Percentiles rank a stretch among this genome's conserved stretches.
phyloP scores from a whole-genome alignment of 2,797 vertebrate genomes.

The Lates japonicus region DNA sequence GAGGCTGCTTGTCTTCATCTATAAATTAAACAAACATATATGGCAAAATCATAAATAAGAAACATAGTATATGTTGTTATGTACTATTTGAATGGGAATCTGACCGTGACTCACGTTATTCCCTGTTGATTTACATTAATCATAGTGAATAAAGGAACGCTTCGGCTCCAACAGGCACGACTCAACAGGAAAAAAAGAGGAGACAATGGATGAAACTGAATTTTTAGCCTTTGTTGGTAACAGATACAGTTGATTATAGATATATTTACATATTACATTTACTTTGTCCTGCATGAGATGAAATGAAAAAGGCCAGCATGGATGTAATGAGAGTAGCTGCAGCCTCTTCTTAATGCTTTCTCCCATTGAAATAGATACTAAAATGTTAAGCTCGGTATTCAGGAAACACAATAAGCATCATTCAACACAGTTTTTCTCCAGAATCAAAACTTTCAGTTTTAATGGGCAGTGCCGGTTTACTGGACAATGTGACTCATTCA shows the following conservation, averaged over 20 bases:
- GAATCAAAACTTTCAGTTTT: constrained; percentile 3
- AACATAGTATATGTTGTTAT: constrained; percentile 56
- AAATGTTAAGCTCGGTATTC: background rate
- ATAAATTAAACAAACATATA: constrained; percentile 8
- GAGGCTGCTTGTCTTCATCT: background rate
- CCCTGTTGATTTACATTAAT: constrained; percentile 68
- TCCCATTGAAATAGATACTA: background rate
- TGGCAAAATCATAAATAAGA: constrained; percentile 17
- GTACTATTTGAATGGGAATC: constrained; percentile 10
- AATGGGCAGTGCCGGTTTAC: background rate
- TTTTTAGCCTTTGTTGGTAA: constrained; percentile 4
- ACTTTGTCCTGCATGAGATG: background rate
- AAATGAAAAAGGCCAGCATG: background rate
- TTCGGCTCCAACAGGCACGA: background rate
- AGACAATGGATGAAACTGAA: constrained; percentile 2
- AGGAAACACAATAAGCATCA: background rate
- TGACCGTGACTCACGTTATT: constrained; percentile 60
- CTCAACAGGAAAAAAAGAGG: background rate
- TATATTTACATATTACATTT: background rate
- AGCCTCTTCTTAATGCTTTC: background rate
- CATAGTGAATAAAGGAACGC: constrained; percentile 56
- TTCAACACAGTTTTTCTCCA: background rate
- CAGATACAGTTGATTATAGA: background rate
- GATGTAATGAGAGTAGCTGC: too few relatives aligned
- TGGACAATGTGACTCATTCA: constrained; percentile 25